Conservation (phyloP, 2,797 vertebrate species). For the Cossypha niveicapilla region DNA sequence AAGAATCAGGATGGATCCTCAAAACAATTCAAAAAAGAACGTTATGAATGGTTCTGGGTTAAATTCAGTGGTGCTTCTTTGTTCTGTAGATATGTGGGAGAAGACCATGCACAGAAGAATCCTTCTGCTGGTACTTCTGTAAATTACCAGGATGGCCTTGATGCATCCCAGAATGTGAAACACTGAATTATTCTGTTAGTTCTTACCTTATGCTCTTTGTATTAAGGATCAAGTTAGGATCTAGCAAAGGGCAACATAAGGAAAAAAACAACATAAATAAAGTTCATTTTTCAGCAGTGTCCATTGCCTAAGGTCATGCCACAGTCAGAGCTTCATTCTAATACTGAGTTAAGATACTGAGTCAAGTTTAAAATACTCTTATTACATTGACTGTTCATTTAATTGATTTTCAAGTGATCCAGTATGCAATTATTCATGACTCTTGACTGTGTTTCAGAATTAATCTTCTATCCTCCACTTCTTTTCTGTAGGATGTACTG, state of each 20-base stretch:
- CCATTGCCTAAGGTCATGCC: not conserved
- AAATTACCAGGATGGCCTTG: not conserved
- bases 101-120: not conserved
- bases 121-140: not conserved
- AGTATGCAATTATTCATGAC: not conserved
- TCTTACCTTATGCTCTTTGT: not conserved
- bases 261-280: not conserved
- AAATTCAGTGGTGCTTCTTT: not conserved
- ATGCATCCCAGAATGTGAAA: not conserved
- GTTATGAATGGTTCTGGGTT: not conserved
- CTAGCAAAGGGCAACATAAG: not conserved
- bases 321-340: not conserved
- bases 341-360: not conserved
- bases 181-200: constrained; percentile 7
- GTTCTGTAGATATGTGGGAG: not conserved
- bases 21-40: not conserved
- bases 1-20: not conserved
- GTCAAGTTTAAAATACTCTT: not conserved
- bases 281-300: not conserved
- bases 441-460: not conserved
- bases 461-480: not conserved
- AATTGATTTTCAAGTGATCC: not conserved
- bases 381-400: not conserved
- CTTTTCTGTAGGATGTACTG: not conserved
- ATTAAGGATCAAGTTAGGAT: not conserved